A percentile compares a stretch with the other conserved stretches of the same genome.
These are phyloP conservation scores for Ictidomys tridecemlineatus DNA, from an alignment of 2,113 vertebrate genomes.

Conservation along the genomic window DNA sequence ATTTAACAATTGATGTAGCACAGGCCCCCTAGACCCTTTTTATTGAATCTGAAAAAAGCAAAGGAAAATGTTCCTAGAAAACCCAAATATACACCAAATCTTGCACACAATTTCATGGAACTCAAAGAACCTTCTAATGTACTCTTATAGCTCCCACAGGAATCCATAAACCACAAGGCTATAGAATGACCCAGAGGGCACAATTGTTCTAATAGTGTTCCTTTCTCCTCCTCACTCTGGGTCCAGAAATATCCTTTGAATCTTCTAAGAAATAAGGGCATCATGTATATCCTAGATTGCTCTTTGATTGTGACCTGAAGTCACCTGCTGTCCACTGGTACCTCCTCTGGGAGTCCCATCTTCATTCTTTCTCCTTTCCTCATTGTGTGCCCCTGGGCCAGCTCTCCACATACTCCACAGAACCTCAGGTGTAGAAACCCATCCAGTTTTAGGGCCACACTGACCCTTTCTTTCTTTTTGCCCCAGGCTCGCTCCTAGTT, in stretches of 20 bases:
- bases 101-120: not conserved
- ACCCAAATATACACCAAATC: not conserved
- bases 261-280: not conserved
- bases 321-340: not conserved
- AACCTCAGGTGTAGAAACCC: not conserved
- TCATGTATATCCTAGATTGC: not conserved
- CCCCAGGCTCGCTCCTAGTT: not conserved
- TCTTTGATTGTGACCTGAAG: not conserved
- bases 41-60: not conserved
- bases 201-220: not conserved
- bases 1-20: not conserved
- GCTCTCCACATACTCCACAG: not conserved
- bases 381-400: not conserved
- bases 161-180: not conserved
- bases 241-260: not conserved
- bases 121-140: not conserved
- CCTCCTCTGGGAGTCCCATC: not conserved
- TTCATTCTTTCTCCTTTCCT: not conserved
- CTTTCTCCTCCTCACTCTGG: not conserved
- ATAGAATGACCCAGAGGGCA: not conserved
- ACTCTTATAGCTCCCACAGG: not conserved
- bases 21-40: not conserved
- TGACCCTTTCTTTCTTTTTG: not conserved
- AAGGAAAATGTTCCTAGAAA: not conserved
- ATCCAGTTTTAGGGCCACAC: not conserved